These are phyloP conservation scores for Cephalophus harveyi DNA, from an alignment of 2,113 vertebrate species.

Conservation along the genomic window DNA sequence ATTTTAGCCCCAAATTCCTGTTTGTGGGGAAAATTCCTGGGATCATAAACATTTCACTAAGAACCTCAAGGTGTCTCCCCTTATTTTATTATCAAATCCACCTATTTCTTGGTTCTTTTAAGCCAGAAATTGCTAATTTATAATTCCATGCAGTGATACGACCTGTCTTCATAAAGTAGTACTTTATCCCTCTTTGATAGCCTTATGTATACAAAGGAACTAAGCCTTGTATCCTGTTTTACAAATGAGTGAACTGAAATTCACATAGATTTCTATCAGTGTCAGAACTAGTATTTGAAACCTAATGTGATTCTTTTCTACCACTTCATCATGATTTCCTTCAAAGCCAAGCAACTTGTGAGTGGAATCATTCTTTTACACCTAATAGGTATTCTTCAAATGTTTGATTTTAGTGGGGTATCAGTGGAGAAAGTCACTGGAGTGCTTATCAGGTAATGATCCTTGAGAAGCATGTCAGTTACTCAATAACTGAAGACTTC, in stretches of 20 bases:
- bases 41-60: neutral
- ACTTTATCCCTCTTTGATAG: neutral
- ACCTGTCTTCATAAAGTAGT: neutral
- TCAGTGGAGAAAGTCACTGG: neutral
- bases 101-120: neutral
- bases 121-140: neutral
- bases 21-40: neutral
- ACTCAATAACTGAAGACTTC: neutral
- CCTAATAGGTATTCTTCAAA: neutral
- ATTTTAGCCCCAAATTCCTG: neutral
- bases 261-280: neutral
- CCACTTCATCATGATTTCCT: neutral
- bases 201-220: neutral
- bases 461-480: neutral
- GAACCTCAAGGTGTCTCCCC: neutral
- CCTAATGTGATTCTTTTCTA: neutral
- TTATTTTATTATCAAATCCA: neutral
- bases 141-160: neutral
- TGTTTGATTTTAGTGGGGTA: constrained; percentile 12
- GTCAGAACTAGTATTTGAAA: neutral
- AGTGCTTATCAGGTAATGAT: neutral
- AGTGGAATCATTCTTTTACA: neutral
- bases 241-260: neutral
- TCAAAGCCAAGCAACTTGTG: neutral
- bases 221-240: neutral